Evolutionary conservation across 2,888 invertebrate species (phyloP), one percentile per base, ranked within the genome.

Genomic region (Diplazon laetatorius): DNA sequence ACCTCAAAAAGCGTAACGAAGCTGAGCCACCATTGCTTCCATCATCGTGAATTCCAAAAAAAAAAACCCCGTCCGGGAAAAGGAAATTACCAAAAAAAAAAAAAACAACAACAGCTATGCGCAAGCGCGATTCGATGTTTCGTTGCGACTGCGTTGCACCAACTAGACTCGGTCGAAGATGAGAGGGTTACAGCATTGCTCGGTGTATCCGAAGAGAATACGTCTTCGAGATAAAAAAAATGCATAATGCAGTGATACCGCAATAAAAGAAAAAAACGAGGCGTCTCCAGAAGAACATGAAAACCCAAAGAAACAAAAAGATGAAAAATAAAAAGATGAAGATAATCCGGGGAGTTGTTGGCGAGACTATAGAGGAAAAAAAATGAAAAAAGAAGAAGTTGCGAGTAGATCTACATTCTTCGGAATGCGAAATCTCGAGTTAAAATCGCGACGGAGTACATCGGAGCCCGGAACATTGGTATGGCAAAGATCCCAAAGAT

Each of bases 401-500:
- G 57, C 12, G 16, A 57, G 9, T 8, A 57, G 20, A 18, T 18
- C 6, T 62, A 62, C 39, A 25, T 25, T 14, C 50, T 37, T 20
- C 42, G 25, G 25, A 30, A 59, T 68, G 50, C n/a, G 30, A 14
- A 30, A n/a, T n/a, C 5, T 10, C 5, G 14, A n/a, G 39, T 50
- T 30, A 59, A 59, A 69, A 20, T 37, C 14, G 14, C 30, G n/a
- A 52, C 20, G 2, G 46, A 68, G 22, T 52, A 63, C 20, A n/a
- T n/a, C n/a, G 39, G 12, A 69, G 63, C 35, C 3, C 25, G 55
- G 55, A 62, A 55, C 25, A 76, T 81, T 78, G 73, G 55, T 62
- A 60, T 74, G 75, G 74, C 74, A 79, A 65, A 60, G 69, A 69
- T 76, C 69, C 71, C 69, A 60, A 59, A 20, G 44, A 63, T 81